Conservation (phyloP, 2,113 vertebrate genomes). For the Catagonus wagneri region DNA sequence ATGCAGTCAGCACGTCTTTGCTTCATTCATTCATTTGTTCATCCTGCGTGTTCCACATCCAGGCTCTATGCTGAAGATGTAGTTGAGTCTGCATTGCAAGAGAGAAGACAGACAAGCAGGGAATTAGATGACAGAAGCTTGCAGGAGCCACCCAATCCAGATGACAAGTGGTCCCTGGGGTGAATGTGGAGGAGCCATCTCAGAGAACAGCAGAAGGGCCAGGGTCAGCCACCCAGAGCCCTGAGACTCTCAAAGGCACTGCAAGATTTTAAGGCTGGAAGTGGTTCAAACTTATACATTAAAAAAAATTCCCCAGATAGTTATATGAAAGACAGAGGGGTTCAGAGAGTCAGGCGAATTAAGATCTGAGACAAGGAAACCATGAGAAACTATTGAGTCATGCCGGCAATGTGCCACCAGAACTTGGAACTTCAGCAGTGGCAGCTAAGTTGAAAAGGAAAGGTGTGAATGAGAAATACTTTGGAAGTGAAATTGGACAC, state of each 20-base stretch:
- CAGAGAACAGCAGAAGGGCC: neutral
- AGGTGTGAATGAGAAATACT: neutral
- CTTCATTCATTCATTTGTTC: neutral
- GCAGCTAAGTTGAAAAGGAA: neutral
- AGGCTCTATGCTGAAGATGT: rapidly evolving
- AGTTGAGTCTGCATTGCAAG: rapidly evolving
- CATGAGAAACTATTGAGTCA: neutral
- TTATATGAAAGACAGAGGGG: too few species aligned
- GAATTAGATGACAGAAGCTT: neutral
- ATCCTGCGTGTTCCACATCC: rapidly evolving
- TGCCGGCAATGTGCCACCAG: too few species aligned
- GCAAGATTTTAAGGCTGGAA: neutral
- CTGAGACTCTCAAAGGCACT: neutral
- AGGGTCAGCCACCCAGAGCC: neutral
- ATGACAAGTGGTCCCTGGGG: neutral
- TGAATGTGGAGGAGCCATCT: neutral
- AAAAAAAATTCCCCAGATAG: neutral
- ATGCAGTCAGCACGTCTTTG: too few species aligned
- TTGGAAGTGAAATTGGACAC: neutral
- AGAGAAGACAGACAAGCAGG: neutral
- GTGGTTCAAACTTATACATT: neutral
- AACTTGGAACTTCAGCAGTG: too few species aligned
- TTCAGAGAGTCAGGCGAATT: neutral
- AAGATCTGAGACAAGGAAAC: neutral
- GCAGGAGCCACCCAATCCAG: neutral